phyloP scores from a whole-genome alignment of 2,113 vertebrate species.

The Panthera leo region DNA sequence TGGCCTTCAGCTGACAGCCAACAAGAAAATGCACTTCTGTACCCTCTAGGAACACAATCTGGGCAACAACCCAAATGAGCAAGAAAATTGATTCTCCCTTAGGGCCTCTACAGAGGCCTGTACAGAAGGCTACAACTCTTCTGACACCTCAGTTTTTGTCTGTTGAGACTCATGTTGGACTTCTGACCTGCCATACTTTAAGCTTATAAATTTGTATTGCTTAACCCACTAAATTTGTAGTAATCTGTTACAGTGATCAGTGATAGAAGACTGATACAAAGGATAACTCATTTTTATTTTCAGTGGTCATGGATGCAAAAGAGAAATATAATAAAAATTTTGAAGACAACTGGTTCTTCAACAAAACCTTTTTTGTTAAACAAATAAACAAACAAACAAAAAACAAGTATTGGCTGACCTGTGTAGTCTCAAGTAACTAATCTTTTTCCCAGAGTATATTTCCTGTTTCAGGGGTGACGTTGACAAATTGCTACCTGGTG shows the following conservation, averaged over 20 bases:
- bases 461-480: not conserved
- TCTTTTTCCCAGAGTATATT: not conserved
- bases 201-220: not conserved
- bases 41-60: not conserved
- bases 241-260: not conserved
- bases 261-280: not conserved
- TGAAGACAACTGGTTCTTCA: not conserved
- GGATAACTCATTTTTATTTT: not conserved
- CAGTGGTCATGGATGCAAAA: not conserved
- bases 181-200: not conserved
- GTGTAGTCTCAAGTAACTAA: not conserved
- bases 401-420: not conserved
- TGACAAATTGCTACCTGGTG: not conserved
- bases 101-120: not conserved
- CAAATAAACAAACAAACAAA: not conserved
- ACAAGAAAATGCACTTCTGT: not conserved
- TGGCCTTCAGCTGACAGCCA: no score
- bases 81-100: not conserved
- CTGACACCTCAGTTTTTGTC: not conserved
- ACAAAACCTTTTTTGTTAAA: not conserved
- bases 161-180: not conserved
- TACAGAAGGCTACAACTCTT: not conserved
- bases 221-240: not conserved
- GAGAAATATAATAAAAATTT: not conserved
- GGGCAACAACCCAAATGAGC: not conserved